phyloP scores from a whole-genome alignment of 2,113 vertebrate species.

The Galbula dea region DNA sequence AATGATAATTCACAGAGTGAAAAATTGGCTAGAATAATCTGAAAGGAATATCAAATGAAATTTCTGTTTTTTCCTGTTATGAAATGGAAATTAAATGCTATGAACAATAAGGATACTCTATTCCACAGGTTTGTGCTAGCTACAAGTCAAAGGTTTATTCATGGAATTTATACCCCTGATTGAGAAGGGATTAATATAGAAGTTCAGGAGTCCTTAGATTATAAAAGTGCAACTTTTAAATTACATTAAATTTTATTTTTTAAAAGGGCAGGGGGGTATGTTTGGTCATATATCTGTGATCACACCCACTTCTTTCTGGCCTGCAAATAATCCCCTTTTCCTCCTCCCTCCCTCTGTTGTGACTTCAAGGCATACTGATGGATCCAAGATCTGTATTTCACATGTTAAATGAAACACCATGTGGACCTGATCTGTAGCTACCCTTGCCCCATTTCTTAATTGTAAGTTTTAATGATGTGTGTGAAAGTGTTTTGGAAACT shows the following conservation, averaged over 20 bases:
- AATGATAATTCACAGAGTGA: background rate
- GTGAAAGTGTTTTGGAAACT: constrained; percentile 1
- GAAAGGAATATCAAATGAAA: background rate
- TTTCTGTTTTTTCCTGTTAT: background rate
- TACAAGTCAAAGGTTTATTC: background rate
- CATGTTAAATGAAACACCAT: background rate
- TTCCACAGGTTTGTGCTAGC: background rate
- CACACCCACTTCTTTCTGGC: background rate
- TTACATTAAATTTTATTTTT: too few species aligned
- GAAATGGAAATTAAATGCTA: background rate
- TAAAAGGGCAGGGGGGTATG: background rate
- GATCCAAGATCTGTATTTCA: background rate
- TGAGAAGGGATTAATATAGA: background rate
- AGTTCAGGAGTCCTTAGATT: background rate
- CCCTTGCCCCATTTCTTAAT: background rate
- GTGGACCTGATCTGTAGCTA: background rate
- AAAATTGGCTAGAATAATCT: background rate
- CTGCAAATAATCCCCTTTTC: background rate
- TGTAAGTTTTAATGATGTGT: background rate
- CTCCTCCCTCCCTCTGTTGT: background rate
- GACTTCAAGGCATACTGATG: background rate
- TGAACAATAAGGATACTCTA: background rate
- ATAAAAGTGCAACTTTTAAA: background rate
- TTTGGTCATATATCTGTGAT: background rate
- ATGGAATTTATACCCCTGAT: background rate